Conservation (phyloP, 2,888 invertebrate species). For the Caenorhabditis angaria region DNA sequence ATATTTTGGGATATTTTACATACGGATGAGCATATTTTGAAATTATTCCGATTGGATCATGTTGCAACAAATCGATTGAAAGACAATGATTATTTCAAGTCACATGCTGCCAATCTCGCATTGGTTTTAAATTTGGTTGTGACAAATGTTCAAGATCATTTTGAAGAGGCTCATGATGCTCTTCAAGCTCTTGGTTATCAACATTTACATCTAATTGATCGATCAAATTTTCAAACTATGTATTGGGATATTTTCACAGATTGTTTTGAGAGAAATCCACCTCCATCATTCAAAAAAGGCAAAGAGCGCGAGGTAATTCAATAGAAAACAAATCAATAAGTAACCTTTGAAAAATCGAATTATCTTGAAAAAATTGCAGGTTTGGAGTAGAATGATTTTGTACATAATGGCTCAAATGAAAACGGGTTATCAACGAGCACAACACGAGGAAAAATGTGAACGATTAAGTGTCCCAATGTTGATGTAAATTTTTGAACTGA, state of each 20-base stretch:
- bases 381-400: conserved; percentile 59
- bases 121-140: conserved; percentile 57
- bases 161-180: conserved; percentile 57
- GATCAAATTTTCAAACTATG: conserved; percentile 51
- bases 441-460: conserved; percentile 40
- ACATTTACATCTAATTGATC: conserved; percentile 43
- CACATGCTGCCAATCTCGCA: conserved; percentile 56
- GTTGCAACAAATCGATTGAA: conserved; percentile 41
- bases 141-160: conserved; percentile 55
- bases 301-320: conserved; percentile 38
- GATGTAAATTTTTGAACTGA: conserved; percentile 18
- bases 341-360: background rate
- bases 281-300: conserved; percentile 51
- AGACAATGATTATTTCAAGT: conserved; percentile 57
- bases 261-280: conserved; percentile 57
- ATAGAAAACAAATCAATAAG: background rate
- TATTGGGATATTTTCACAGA: conserved; percentile 63
- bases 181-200: conserved; percentile 55
- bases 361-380: conserved; percentile 27
- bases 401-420: conserved; percentile 63
- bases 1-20: conserved; percentile 54
- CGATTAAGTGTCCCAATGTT: conserved; percentile 35
- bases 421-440: conserved; percentile 53
- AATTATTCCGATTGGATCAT: conserved; percentile 50
- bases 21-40: conserved; percentile 46